Conservation (phyloP, 2,113 vertebrate species). For the Eidolon helvum region DNA sequence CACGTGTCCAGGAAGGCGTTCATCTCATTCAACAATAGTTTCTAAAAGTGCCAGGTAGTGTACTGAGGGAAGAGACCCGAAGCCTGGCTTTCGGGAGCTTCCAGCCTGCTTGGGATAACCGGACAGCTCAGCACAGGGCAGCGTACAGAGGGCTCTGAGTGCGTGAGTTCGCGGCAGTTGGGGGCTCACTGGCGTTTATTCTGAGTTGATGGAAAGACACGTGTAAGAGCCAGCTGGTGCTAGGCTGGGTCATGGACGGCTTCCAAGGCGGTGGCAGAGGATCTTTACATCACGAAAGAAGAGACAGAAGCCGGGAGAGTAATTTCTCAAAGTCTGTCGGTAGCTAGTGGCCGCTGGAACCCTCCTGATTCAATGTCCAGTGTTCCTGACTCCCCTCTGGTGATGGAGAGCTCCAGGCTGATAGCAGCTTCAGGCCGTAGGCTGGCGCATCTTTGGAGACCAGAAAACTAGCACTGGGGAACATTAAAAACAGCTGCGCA, state of each 20-base stretch:
- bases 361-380: background rate
- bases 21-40: background rate
- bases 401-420: background rate
- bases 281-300: background rate
- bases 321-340: background rate
- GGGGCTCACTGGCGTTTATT: fast-evolving
- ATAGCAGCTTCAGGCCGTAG: background rate
- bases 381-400: fast-evolving
- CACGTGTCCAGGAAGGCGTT: background rate
- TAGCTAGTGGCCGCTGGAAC: background rate
- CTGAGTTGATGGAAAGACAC: background rate
- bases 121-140: background rate
- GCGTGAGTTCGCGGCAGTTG: fast-evolving
- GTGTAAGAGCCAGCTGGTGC: background rate
- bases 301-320: background rate
- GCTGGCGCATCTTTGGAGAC: background rate
- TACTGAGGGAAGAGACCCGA: background rate
- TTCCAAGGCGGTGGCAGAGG: background rate
- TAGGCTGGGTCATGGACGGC: background rate
- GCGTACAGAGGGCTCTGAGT: fast-evolving
- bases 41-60: background rate
- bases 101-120: too few relatives aligned
- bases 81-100: background rate
- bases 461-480: background rate
- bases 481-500: slow-evolving; percentile 46